Base-by-base conservation (phyloP, 2,797 vertebrate species). In the Sparidentex hasta region DNA sequence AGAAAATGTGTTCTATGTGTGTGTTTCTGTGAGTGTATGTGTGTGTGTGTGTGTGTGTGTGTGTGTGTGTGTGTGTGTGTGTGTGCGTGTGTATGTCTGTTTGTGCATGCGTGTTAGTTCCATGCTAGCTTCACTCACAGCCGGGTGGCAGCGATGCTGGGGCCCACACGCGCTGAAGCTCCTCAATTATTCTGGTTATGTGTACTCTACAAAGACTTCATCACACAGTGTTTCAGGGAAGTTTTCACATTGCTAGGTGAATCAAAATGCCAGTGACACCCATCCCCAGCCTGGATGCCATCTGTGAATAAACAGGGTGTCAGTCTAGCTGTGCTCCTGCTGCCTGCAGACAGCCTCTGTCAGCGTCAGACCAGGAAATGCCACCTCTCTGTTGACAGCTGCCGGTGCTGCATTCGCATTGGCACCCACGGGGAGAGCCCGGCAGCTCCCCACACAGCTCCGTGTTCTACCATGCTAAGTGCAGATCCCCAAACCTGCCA, bases 281-380 rank as follows among this genome's bases (percentile, higher is more conserved):
- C 95, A 97, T 97, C 95, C 94, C 91, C 88, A 89, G 95, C 95
- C 95, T 90, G 87, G 94, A 95, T 96, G 96, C 98, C 97, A 97
- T 95, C 95, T 93, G 92, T 90, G 96, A 98, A 98, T 97, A 97
- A 97, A 97, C 97, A 97, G 96, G 95, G 96, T 97, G 97, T 97
- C 97, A 98, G 96, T 97, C 96, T 96, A 94, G 95, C 96, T 95
- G 90, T 94, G 95, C 96, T 97, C 87, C 96, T 95, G 94, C 95
- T 96, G 96, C 92, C 94, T 94, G 91, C 94, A 96, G 97, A 98
- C 97, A 98, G 97, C 95, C 95, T 96, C 97, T 98, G 97, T 97
- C 97, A 98, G 96, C 95, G 90, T 95, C 96, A 95, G 96, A 95
- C 96, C 94, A 96, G 95, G 95, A 98, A 96, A 97, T 96, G 96